Evolutionary conservation across 2,113 vertebrate species (phyloP).

Genomic region (Psittacara wagleri): DNA sequence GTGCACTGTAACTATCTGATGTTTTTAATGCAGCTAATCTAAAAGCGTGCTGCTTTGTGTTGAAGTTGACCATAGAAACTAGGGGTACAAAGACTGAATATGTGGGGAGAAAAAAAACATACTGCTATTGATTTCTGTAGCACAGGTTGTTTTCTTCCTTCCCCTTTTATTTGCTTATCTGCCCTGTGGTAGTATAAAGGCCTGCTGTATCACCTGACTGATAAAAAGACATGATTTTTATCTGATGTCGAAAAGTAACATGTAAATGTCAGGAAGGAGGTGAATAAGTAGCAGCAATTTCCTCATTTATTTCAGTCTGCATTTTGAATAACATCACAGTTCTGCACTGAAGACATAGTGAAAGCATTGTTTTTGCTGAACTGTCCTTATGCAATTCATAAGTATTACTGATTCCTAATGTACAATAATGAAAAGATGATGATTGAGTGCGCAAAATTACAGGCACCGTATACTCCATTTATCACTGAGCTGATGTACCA

Average conservation of each 20-base stretch:
- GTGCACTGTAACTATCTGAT: background rate
- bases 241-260: background rate
- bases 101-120: background rate
- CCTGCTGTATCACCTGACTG: background rate
- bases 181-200: background rate
- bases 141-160: background rate
- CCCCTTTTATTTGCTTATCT: background rate
- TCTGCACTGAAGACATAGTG: background rate
- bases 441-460: constrained; percentile 30
- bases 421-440: background rate
- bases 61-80: background rate
- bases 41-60: background rate
- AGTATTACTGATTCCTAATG: background rate
- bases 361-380: background rate
- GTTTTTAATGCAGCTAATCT: background rate
- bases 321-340: background rate
- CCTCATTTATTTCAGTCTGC: background rate
- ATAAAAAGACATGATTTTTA: background rate
- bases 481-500: constrained; percentile 99
- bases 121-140: background rate
- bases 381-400: background rate
- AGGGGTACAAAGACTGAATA: background rate
- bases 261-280: background rate
- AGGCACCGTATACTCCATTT: constrained; percentile 98
- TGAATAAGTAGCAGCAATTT: background rate